phyloP scores from a whole-genome alignment of 2,797 vertebrate species.

The Diplodus sargus region DNA sequence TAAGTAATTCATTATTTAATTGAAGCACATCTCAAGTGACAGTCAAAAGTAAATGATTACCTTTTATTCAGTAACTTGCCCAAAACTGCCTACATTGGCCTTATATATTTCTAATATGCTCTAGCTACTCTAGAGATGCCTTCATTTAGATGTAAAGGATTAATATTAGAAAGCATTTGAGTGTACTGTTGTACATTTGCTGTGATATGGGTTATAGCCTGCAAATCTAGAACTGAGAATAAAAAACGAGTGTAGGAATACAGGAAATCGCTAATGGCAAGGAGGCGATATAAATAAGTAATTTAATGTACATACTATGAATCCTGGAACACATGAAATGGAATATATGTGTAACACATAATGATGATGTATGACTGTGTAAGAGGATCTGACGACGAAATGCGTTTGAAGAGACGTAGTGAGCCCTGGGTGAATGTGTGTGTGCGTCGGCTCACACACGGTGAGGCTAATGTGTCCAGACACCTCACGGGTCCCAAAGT shows the following conservation, averaged over 20 bases:
- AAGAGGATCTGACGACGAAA: conserved; percentile 31
- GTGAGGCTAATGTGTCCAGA: conserved; percentile 80
- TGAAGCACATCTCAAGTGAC: too few relatives aligned
- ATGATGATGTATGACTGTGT: conserved; percentile 36
- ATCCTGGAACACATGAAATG: conserved; percentile 1
- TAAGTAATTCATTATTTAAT: too few relatives aligned
- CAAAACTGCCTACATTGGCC: neutral
- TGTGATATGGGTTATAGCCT: neutral
- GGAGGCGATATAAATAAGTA: neutral
- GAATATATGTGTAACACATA: conserved; percentile 2
- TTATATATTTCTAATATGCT: neutral
- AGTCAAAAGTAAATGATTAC: too few relatives aligned
- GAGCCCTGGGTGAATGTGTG: conserved; percentile 7
- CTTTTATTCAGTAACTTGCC: too few relatives aligned
- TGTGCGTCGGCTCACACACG: conserved; percentile 51
- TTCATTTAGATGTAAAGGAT: neutral
- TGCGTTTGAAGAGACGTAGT: conserved; percentile 45
- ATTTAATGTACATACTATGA: neutral
- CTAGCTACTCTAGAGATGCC: neutral
- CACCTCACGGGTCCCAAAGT: conserved; percentile 77
- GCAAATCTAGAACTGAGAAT: neutral
- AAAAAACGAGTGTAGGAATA: neutral
- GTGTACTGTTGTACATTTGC: neutral
- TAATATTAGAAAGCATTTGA: neutral
- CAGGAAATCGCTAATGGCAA: neutral